Conservation (phyloP, 1,140 invertebrate genomes). For the Agrypnia vestita region DNA sequence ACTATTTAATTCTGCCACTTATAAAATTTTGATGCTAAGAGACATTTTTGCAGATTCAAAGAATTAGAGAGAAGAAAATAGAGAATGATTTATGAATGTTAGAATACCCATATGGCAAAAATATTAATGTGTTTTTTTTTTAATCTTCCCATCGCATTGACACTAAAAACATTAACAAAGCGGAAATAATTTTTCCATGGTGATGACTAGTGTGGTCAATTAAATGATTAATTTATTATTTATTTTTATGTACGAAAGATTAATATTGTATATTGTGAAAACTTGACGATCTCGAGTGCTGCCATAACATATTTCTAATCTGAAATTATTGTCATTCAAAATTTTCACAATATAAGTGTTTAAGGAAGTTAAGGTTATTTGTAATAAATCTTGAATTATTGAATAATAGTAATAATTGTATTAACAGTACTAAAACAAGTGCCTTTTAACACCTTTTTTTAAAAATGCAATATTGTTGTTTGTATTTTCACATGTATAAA, state of each 20-base stretch:
- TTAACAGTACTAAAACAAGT: conserved; percentile 10
- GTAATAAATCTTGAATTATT: conserved; percentile 7
- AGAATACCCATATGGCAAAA: too few species aligned
- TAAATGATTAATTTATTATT: too few species aligned
- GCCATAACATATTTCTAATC: conserved; percentile 19
- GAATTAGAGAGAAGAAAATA: too few species aligned
- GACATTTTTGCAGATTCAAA: too few species aligned
- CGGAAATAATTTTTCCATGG: too few species aligned
- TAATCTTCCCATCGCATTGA: too few species aligned
- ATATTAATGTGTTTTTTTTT: too few species aligned
- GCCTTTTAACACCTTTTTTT: conserved; percentile 20
- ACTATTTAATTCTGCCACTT: too few species aligned
- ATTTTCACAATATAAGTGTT: conserved; percentile 28
- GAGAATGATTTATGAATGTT: too few species aligned
- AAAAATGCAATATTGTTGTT: conserved; percentile 27
- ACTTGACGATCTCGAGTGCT: conserved; percentile 28
- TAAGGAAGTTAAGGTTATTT: conserved; percentile 10
- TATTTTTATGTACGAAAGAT: neutral
- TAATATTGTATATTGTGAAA: conserved; percentile 28
- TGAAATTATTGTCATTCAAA: conserved; percentile 12
- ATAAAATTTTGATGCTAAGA: too few species aligned
- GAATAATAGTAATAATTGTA: neutral
- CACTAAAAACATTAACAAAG: too few species aligned
- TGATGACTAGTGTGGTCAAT: too few species aligned
- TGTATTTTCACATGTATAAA: conserved; percentile 10